phyloP scores from a whole-genome alignment of 1,140 invertebrate genomes.

The Cotesia chilonis region DNA sequence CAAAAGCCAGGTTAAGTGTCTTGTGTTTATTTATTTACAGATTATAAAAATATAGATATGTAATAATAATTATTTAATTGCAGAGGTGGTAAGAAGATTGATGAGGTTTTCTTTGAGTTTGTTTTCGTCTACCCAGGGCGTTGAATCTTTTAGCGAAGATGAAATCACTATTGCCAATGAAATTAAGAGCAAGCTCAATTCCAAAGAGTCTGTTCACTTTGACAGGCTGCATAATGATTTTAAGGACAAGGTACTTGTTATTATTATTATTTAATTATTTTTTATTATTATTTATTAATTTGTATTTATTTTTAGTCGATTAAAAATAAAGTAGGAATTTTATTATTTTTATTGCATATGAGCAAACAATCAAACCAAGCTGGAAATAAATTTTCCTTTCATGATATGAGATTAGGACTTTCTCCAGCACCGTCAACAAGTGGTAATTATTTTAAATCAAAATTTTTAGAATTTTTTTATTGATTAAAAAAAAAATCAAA shows the following conservation, averaged over 20 bases:
- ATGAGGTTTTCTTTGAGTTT: conserved; percentile 58
- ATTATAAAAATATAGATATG: conserved; percentile 19
- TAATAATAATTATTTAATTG: conserved; percentile 21
- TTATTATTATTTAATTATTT: conserved; percentile 10
- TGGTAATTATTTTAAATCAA: conserved; percentile 44
- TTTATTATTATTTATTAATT: background rate
- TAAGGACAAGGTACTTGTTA: conserved; percentile 52
- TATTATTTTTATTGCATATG: conserved; percentile 56
- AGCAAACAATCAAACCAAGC: conserved; percentile 48
- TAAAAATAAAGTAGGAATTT: conserved; percentile 54
- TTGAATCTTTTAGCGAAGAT: conserved; percentile 57
- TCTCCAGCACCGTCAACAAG: conserved; percentile 56
- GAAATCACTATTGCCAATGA: conserved; percentile 54
- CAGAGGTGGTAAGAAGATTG: conserved; percentile 54
- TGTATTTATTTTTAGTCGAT: conserved; percentile 44
- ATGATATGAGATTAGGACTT: conserved; percentile 54
- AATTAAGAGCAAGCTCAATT: conserved; percentile 57
- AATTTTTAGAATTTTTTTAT: background rate
- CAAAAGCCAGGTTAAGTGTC: conserved; percentile 60
- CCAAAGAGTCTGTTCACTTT: conserved; percentile 53
- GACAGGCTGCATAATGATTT: conserved; percentile 61
- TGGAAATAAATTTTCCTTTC: conserved; percentile 50
- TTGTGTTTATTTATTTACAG: conserved; percentile 3
- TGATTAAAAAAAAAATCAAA: too few relatives aligned
- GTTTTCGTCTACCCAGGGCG: conserved; percentile 55